A percentile compares a stretch with the other conserved stretches of the same genome.
Evolutionary conservation across 2,797 vertebrate species (phyloP).

Genomic region (Galagoides demidoff): DNA sequence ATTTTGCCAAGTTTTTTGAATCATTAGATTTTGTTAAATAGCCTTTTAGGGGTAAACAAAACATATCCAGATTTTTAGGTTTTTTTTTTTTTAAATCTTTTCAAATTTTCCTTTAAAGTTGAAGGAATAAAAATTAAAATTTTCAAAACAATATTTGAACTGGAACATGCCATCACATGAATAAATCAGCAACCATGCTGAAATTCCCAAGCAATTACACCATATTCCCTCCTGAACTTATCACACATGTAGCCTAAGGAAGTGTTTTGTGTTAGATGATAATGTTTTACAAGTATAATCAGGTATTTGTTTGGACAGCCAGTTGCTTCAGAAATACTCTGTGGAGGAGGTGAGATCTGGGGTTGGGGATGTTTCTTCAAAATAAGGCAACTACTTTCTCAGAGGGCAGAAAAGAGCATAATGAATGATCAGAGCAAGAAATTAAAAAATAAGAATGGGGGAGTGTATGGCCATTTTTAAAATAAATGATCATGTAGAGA

Average conservation of each 20-base stretch:
- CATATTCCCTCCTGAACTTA: not conserved
- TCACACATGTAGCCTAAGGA: not conserved
- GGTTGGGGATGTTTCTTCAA: not conserved
- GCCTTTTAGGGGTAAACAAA: not conserved
- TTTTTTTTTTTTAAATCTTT: not conserved
- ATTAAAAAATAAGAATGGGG: not conserved
- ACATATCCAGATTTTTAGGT: not conserved
- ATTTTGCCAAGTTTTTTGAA: slow-evolving; percentile 20
- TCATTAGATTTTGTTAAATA: not conserved
- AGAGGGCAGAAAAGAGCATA: not conserved
- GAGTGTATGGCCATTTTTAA: not conserved
- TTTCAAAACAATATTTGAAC: not conserved
- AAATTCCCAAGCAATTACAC: not conserved
- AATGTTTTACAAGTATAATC: slow-evolving; percentile 24
- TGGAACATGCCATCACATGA: not conserved
- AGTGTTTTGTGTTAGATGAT: not conserved
- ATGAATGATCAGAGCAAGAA: not conserved
- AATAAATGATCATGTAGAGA: not conserved
- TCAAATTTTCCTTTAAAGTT: not conserved
- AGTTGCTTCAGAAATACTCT: slow-evolving; percentile 6
- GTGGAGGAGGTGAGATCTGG: not conserved
- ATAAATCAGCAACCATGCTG: not conserved
- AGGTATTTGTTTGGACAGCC: not conserved
- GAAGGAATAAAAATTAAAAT: not conserved
- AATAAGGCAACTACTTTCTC: not conserved